Evolutionary conservation across 2,797 vertebrate species (phyloP).

Genomic region (Malacoraja senta): DNA sequence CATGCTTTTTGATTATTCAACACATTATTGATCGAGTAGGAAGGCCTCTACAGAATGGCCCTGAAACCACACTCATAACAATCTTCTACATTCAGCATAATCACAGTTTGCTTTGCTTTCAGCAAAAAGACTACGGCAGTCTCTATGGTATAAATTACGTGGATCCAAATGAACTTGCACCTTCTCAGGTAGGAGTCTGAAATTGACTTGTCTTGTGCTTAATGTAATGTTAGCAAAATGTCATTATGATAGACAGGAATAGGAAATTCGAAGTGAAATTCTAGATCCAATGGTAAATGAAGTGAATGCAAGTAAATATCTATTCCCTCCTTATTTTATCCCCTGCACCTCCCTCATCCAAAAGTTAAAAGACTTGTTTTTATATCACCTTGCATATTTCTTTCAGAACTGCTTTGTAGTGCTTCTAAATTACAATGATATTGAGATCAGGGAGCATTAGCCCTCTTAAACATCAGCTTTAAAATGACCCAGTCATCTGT

Average conservation of each 20-base stretch:
- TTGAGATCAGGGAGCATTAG: neutral
- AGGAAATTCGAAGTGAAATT: neutral
- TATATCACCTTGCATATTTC: too few species aligned
- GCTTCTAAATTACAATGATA: too few species aligned
- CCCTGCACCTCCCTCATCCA: neutral
- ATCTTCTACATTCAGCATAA: neutral
- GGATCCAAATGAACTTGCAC: conserved; percentile 86
- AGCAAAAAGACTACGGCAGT: conserved; percentile 77
- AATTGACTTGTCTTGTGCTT: neutral
- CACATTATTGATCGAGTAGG: too few species aligned
- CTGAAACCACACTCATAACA: neutral
- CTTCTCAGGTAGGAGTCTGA: conserved; percentile 64
- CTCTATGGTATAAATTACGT: conserved; percentile 85
- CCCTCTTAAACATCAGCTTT: too few species aligned
- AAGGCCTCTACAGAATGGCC: neutral
- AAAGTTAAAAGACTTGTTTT: neutral
- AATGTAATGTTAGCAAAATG: neutral
- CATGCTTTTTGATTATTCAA: neutral
- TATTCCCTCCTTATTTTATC: neutral
- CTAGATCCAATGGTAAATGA: neutral
- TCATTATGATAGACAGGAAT: neutral
- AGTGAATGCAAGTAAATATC: neutral
- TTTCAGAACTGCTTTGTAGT: too few species aligned
- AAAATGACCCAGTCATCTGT: too few species aligned
- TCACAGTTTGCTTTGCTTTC: conserved; percentile 39